A percentile compares a stretch with the other conserved stretches of the same genome.
phyloP scores from a whole-genome alignment of 2,888 invertebrate genomes.

The Nymphalis polychloros region DNA sequence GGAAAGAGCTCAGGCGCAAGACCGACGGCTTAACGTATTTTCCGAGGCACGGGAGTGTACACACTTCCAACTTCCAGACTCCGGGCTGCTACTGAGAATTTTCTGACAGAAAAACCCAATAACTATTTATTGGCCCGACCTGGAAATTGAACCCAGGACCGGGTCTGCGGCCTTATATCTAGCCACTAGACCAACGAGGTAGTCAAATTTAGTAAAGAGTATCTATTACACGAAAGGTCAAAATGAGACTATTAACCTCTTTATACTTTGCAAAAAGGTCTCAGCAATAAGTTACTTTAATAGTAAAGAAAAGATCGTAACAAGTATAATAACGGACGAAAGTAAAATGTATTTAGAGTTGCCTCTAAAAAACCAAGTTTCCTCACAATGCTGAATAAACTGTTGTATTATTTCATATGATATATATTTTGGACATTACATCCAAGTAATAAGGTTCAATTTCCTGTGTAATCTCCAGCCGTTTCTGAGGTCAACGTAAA shows the following conservation, averaged over 20 bases:
- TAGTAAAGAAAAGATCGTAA: conserved; percentile 22
- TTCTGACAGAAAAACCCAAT: too few species aligned
- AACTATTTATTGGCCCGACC: too few species aligned
- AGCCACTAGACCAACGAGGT: too few species aligned
- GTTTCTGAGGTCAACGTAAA: conserved; percentile 21
- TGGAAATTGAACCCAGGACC: too few species aligned
- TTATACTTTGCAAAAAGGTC: conserved; percentile 5
- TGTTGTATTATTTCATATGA: conserved; percentile 20
- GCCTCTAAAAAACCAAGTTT: conserved; percentile 15
- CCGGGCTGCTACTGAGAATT: too few species aligned
- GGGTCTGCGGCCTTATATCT: too few species aligned
- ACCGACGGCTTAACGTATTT: too few species aligned
- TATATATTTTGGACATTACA: conserved; percentile 20
- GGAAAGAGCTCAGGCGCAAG: too few species aligned
- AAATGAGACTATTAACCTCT: conserved; percentile 8
- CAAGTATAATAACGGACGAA: conserved; percentile 6
- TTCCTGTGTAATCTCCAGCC: conserved; percentile 10
- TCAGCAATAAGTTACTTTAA: conserved; percentile 8
- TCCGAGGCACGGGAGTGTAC: too few species aligned
- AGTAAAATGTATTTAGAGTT: conserved; percentile 24
- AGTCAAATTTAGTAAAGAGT: too few species aligned
- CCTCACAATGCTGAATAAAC: conserved; percentile 9
- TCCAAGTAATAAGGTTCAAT: conserved; percentile 20
- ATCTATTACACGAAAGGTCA: not conserved
- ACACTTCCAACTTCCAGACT: too few species aligned